Conservation (phyloP, 1,140 invertebrate genomes). For the Scaptomyza montana region DNA sequence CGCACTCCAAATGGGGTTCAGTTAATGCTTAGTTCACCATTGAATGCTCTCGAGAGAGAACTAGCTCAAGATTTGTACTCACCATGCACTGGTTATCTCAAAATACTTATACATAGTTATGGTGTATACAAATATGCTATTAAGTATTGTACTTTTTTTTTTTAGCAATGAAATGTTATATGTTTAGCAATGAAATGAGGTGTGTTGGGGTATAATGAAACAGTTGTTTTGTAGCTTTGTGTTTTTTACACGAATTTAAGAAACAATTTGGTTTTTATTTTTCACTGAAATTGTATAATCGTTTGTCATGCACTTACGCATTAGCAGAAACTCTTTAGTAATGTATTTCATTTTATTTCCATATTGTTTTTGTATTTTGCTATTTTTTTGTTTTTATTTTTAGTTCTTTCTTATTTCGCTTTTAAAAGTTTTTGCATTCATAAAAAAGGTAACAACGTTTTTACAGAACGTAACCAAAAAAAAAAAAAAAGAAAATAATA, state of each 20-base stretch:
- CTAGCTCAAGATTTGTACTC: conserved; percentile 20
- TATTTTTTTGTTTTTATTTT: conserved; percentile 19
- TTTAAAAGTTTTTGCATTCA: conserved; percentile 48
- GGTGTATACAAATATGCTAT: conserved; percentile 3
- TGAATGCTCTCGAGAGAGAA: background rate
- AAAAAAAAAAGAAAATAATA: background rate
- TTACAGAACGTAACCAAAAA: conserved; percentile 70
- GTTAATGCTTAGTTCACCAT: conserved; percentile 8
- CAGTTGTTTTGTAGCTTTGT: conserved; percentile 64
- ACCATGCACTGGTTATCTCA: conserved; percentile 5
- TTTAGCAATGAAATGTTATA: background rate
- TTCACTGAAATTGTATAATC: conserved; percentile 83
- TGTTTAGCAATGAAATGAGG: conserved; percentile 6
- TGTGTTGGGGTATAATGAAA: conserved; percentile 6
- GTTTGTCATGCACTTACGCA: conserved; percentile 72
- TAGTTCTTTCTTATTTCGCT: conserved; percentile 18
- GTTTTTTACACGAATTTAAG: conserved; percentile 81
- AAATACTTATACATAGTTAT: background rate
- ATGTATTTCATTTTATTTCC: conserved; percentile 62
- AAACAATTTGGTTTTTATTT: conserved; percentile 80
- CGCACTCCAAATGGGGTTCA: conserved; percentile 19
- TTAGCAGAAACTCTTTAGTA: conserved; percentile 75
- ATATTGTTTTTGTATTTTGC: conserved; percentile 47
- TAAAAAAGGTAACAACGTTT: conserved; percentile 77
- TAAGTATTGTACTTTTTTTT: background rate